Conservation (phyloP, 2,888 invertebrate species). For the Elaeidobius kamerunicus region DNA sequence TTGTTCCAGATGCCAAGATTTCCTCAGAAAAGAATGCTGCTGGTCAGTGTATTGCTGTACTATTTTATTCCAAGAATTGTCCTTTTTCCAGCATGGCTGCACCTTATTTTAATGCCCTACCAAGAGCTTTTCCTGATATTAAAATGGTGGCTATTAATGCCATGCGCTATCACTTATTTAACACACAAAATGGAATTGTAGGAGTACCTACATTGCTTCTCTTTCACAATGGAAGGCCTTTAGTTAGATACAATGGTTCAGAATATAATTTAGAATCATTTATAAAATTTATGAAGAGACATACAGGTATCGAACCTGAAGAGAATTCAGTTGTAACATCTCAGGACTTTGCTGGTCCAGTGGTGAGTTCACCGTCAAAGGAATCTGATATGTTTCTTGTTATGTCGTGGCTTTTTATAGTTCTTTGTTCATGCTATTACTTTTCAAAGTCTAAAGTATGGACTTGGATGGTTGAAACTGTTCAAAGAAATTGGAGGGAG, state of each 20-base stretch:
- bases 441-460: constrained; percentile 75
- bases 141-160: constrained; percentile 90
- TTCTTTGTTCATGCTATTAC: constrained; percentile 69
- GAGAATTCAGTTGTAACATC: constrained; percentile 67
- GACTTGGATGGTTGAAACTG: constrained; percentile 75
- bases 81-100: constrained; percentile 88
- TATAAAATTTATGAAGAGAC: constrained; percentile 70
- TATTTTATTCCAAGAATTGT: constrained; percentile 89
- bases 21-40: constrained; percentile 61
- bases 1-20: constrained; percentile 60
- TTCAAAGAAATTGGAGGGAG: constrained; percentile 85
- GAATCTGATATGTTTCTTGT: constrained; percentile 79
- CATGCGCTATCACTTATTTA: constrained; percentile 75
- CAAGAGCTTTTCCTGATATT: constrained; percentile 81
- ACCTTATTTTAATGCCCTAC: constrained; percentile 86
- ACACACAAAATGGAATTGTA: constrained; percentile 87
- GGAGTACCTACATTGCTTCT: constrained; percentile 87
- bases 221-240: constrained; percentile 84
- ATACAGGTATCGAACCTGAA: constrained; percentile 67
- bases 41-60: constrained; percentile 70
- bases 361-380: constrained; percentile 71
- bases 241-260: constrained; percentile 81
- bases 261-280: constrained; percentile 77
- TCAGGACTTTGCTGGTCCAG: constrained; percentile 76
- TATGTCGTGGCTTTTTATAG: constrained; percentile 82